Conservation (phyloP, 1,140 invertebrate genomes). For the Copidosoma floridanum region DNA sequence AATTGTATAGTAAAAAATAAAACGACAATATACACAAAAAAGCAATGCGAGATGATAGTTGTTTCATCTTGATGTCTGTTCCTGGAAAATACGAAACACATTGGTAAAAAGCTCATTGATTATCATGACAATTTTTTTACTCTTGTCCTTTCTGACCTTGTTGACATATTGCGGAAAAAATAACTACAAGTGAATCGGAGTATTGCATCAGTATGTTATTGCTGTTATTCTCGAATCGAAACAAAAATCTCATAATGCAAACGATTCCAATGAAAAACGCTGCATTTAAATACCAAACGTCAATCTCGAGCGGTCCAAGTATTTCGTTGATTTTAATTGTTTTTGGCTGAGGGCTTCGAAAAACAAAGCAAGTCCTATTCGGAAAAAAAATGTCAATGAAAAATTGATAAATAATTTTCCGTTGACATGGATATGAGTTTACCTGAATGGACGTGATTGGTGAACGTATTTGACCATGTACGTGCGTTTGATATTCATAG, state of each 20-base stretch:
- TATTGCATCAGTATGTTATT: not conserved
- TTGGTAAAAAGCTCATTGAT: not conserved
- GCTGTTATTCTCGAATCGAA: not conserved
- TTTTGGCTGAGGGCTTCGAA: constrained; percentile 8
- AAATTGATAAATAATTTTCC: too few relatives aligned
- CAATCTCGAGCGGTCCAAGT: not conserved
- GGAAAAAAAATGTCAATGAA: too few relatives aligned
- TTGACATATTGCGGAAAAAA: constrained; percentile 5
- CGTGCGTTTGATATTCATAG: constrained; percentile 6
- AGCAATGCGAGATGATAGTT: not conserved
- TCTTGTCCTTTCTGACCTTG: constrained; percentile 3
- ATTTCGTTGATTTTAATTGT: not conserved
- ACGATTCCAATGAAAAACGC: not conserved
- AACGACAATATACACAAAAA: constrained; percentile 12
- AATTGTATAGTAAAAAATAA: constrained; percentile 17
- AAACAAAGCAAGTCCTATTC: constrained; percentile 2
- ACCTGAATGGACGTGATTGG: constrained; percentile 17
- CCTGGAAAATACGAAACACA: not conserved
- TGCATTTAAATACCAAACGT: not conserved
- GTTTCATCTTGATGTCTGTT: not conserved
- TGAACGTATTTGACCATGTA: constrained; percentile 9
- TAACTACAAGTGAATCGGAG: not conserved
- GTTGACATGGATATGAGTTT: too few relatives aligned
- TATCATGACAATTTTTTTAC: not conserved
- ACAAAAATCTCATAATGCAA: not conserved